Conservation (phyloP, 2,113 vertebrate species). For the Amblyopsis rosae region DNA sequence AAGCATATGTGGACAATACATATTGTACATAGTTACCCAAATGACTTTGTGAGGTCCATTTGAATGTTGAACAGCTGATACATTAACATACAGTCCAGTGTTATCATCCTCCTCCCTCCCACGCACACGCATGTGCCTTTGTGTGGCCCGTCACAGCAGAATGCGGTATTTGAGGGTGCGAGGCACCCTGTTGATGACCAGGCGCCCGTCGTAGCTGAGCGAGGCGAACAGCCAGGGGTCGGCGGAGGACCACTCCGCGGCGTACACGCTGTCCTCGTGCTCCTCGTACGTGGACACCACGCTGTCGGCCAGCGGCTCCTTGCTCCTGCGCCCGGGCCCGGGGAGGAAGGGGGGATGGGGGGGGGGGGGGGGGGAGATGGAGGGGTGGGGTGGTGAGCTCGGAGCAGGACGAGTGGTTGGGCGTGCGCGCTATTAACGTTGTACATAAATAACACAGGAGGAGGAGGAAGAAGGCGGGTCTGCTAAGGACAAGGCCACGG, state of each 20-base stretch:
- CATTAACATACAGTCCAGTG: not conserved
- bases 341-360: not conserved
- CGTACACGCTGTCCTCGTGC: constrained; percentile 97
- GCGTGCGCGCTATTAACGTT: not conserved
- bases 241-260: constrained; percentile 96
- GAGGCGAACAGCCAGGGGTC: constrained; percentile 98
- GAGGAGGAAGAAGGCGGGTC: not conserved
- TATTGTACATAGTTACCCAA: too few relatives aligned
- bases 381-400: not conserved
- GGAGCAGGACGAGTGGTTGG: too few relatives aligned
- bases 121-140: not conserved
- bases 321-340: constrained; percentile 69
- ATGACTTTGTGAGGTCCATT: too few relatives aligned
- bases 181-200: constrained; percentile 97
- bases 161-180: constrained; percentile 95
- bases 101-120: not conserved
- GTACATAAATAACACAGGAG: not conserved
- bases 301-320: constrained; percentile 93
- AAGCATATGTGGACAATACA: too few relatives aligned
- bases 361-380: not conserved
- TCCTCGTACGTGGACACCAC: constrained; percentile 97
- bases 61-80: too few relatives aligned
- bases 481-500: not conserved
- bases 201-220: constrained; percentile 94
- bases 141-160: constrained; percentile 67